Percentiles rank a stretch among this genome's conserved stretches.
Evolutionary conservation across 2,113 vertebrate species (phyloP).

Genomic region (Acanthisitta chloris): DNA sequence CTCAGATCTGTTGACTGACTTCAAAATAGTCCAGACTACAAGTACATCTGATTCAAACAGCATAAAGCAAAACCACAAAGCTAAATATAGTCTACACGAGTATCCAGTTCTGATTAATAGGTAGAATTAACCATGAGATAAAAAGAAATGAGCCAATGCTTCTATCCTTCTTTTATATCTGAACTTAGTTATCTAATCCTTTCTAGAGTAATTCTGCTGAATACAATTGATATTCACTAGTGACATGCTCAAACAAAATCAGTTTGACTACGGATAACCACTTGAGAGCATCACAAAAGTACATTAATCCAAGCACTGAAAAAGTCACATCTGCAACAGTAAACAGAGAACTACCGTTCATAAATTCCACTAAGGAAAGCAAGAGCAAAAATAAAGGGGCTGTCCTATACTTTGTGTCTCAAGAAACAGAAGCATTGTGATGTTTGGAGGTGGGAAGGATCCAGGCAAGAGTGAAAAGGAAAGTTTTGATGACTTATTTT

Average conservation of each 20-base stretch:
- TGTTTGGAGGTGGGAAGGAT: not conserved
- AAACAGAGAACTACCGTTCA: not conserved
- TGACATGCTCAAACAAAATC: not conserved
- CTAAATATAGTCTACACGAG: not conserved
- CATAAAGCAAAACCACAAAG: not conserved
- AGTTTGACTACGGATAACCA: not conserved
- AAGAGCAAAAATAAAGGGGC: not conserved
- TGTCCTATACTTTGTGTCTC: not conserved
- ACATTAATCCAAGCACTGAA: not conserved
- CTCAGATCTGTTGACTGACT: not conserved
- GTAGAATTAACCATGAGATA: not conserved
- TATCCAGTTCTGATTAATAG: not conserved
- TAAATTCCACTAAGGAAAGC: not conserved
- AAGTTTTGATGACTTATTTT: not conserved
- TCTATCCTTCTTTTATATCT: not conserved
- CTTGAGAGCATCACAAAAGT: not conserved
- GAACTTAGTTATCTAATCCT: not conserved
- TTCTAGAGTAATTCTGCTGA: not conserved
- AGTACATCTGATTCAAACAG: not conserved
- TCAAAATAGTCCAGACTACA: not conserved
- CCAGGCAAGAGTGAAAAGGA: not conserved
- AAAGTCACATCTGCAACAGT: not conserved
- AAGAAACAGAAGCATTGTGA: not conserved
- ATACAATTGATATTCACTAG: not conserved
- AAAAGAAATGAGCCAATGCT: not conserved